Evolutionary conservation across 2,113 vertebrate species (phyloP).

Genomic region (Centropristis striata): DNA sequence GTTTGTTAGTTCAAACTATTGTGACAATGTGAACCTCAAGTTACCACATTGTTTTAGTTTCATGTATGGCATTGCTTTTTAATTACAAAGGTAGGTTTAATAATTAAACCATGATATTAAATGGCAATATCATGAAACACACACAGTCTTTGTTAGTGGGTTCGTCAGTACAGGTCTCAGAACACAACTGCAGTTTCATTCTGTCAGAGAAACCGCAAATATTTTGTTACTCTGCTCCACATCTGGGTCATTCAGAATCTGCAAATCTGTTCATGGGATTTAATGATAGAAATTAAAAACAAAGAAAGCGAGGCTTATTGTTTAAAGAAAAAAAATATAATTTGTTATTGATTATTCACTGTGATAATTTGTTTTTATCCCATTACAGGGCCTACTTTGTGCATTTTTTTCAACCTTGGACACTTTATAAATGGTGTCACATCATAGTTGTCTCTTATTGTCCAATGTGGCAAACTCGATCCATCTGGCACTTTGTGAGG

Average conservation of each 20-base stretch:
- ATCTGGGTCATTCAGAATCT: slow-evolving; percentile 21
- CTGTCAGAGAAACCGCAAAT: not conserved
- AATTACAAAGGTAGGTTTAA: not conserved
- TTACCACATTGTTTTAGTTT: slow-evolving; percentile 19
- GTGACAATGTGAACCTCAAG: slow-evolving; percentile 38
- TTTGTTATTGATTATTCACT: not conserved
- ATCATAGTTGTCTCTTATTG: not conserved
- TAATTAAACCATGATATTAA: slow-evolving; percentile 10
- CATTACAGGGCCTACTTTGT: not conserved
- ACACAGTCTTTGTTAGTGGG: not conserved
- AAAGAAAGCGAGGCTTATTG: not conserved
- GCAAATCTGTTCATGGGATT: not conserved
- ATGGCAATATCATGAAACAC: not conserved
- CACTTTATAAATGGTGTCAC: not conserved
- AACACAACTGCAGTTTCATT: not conserved
- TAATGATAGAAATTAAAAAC: not conserved
- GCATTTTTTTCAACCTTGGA: not conserved
- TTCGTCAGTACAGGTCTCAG: not conserved
- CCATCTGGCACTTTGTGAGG: not conserved
- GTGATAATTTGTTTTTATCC: not conserved
- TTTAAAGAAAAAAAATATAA: not conserved
- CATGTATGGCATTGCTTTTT: slow-evolving; percentile 25
- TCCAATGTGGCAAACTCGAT: not conserved
- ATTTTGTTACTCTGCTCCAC: not conserved
- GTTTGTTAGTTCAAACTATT: slow-evolving; percentile 37